Evolutionary conservation across 2,113 vertebrate genomes (phyloP).

Genomic region (Manacus vitellinus): DNA sequence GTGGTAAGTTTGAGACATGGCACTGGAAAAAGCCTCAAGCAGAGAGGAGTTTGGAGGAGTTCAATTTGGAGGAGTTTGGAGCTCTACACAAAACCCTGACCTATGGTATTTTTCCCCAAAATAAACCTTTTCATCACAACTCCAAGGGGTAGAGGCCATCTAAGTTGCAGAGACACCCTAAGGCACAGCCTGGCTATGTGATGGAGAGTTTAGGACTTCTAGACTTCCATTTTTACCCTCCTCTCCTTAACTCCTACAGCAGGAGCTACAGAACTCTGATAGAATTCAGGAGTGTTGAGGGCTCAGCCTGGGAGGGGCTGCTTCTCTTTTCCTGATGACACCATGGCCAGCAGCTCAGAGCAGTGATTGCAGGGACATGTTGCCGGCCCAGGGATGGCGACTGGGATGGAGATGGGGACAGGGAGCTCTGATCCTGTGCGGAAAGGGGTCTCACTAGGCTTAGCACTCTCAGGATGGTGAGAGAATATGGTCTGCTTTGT

Average conservation of each 20-base stretch:
- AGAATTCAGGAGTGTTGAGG: not conserved
- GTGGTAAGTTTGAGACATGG: not conserved
- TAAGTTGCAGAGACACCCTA: not conserved
- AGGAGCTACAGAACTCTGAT: not conserved
- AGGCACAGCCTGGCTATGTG: accelerated
- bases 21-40: not conserved
- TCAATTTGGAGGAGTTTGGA: not conserved
- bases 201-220: not conserved
- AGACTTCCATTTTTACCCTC: not conserved
- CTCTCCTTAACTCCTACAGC: not conserved
- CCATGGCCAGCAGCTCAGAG: not conserved
- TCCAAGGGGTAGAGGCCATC: not conserved
- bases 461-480: accelerated
- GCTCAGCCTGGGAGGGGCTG: not conserved
- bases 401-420: accelerated
- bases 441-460: not conserved
- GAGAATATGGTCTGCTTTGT: not conserved
- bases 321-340: not conserved
- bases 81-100: not conserved
- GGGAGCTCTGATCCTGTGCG: not conserved
- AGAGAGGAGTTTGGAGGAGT: not conserved
- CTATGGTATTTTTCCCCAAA: not conserved
- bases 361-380: not conserved
- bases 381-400: not conserved
- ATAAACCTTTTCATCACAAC: not conserved